Evolutionary conservation across 2,113 vertebrate genomes (phyloP).

Genomic region (Semnornis frantzii): DNA sequence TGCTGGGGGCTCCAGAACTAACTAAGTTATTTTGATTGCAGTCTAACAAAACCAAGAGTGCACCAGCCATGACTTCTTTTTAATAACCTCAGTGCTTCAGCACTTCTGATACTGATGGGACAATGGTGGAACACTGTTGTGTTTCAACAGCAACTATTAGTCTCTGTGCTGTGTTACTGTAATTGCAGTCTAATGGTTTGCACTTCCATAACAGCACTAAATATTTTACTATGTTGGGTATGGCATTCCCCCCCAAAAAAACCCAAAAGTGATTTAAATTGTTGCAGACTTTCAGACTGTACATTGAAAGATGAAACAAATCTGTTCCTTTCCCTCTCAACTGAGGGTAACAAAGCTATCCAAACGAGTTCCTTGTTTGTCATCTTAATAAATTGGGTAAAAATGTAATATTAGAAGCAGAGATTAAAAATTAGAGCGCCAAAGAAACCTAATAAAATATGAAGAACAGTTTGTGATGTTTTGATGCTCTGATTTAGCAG

Average conservation of each 20-base stretch:
- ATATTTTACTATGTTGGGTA: slow-evolving; percentile 75
- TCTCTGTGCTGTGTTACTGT: slow-evolving; percentile 54
- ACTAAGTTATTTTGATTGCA: slow-evolving; percentile 55
- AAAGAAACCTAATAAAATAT: neutral
- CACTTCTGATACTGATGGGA: slow-evolving; percentile 67
- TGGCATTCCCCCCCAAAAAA: slow-evolving; percentile 38
- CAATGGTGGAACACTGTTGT: slow-evolving; percentile 70
- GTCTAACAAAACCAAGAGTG: slow-evolving; percentile 68
- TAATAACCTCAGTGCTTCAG: slow-evolving; percentile 74
- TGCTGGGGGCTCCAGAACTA: neutral
- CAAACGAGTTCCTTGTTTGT: neutral
- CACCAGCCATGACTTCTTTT: slow-evolving; percentile 72
- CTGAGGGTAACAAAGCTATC: neutral
- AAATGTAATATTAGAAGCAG: neutral
- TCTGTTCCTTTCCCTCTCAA: neutral
- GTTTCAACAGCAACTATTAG: slow-evolving; percentile 68
- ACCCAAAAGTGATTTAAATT: slow-evolving; percentile 69
- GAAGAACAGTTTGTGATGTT: neutral
- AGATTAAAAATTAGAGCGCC: neutral
- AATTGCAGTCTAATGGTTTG: slow-evolving; percentile 76
- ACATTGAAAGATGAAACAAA: slow-evolving; percentile 25
- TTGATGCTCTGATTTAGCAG: neutral
- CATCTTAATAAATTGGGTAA: neutral
- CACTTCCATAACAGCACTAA: slow-evolving; percentile 69
- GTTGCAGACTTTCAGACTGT: slow-evolving; percentile 48